These are phyloP conservation scores for Philaenus spumarius DNA, from an alignment of 1,140 invertebrate genomes.

Conservation along the genomic window DNA sequence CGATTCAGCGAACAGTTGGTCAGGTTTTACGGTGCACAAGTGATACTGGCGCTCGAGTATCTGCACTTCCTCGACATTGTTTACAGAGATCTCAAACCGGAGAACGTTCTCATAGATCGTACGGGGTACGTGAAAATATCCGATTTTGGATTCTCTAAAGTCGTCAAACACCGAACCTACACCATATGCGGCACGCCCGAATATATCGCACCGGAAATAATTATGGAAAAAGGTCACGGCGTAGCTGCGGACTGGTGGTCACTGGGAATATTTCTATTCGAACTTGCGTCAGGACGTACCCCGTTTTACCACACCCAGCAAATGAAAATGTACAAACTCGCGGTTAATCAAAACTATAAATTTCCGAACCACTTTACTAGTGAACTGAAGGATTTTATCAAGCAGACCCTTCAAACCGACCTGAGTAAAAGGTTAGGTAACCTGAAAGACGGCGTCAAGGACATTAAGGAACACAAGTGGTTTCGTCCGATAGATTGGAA, in stretches of 20 bases:
- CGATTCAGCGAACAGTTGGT: conserved; percentile 75
- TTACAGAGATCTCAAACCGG: too few species aligned
- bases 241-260: conserved; percentile 98
- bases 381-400: conserved; percentile 82
- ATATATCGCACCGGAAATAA: conserved; percentile 92
- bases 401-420: conserved; percentile 79
- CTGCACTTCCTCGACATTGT: too few species aligned
- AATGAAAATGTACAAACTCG: conserved; percentile 88
- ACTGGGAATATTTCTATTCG: conserved; percentile 78
- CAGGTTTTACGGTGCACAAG: conserved; percentile 90
- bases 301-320: conserved; percentile 79
- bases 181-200: conserved; percentile 95
- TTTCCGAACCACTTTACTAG: conserved; percentile 57
- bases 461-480: conserved; percentile 53
- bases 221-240: conserved; percentile 91
- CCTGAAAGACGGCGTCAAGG: conserved; percentile 66
- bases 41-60: conserved; percentile 89
- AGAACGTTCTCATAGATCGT: conserved; percentile 85
- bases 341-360: conserved; percentile 67
- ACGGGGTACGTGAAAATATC: conserved; percentile 57
- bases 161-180: conserved; percentile 61
- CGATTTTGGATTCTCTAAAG: conserved; percentile 26
- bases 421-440: conserved; percentile 87
- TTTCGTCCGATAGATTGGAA: conserved; percentile 23
- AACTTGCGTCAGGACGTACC: conserved; percentile 75